Evolutionary conservation across 1,140 invertebrate species (phyloP).

Genomic region (Littorina saxatilis): DNA sequence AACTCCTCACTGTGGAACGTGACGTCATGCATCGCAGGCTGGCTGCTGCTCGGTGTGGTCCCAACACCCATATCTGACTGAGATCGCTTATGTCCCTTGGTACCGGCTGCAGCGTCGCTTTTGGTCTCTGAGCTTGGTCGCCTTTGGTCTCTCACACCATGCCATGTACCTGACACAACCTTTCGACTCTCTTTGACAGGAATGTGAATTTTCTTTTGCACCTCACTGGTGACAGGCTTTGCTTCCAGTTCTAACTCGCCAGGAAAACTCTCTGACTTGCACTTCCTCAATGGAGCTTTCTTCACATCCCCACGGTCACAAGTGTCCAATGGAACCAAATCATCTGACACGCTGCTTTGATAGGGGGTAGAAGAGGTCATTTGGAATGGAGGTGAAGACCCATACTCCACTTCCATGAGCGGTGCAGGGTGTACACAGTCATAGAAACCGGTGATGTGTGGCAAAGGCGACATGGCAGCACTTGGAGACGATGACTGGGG

Average conservation of each 20-base stretch:
- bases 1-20: background rate
- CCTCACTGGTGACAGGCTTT: background rate
- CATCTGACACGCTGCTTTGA: background rate
- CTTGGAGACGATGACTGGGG: background rate
- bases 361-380: background rate
- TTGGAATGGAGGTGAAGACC: background rate
- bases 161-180: background rate
- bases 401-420: background rate
- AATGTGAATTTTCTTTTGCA: conserved; percentile 17
- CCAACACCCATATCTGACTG: conserved; percentile 33
- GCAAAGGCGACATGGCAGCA: background rate
- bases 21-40: background rate
- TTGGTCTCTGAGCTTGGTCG: background rate
- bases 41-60: background rate
- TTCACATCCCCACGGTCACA: no score
- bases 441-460: background rate
- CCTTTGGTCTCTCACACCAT: background rate
- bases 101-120: background rate
- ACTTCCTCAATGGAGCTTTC: conserved; percentile 21
- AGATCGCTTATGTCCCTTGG: conserved; percentile 24
- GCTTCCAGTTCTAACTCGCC: background rate
- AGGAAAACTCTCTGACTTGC: conserved; percentile 20
- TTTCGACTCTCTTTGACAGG: background rate
- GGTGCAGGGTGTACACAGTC: background rate
- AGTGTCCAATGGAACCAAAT: background rate